Base-by-base conservation (phyloP, 2,888 invertebrate genomes). In the Urechis unicinctus region DNA sequence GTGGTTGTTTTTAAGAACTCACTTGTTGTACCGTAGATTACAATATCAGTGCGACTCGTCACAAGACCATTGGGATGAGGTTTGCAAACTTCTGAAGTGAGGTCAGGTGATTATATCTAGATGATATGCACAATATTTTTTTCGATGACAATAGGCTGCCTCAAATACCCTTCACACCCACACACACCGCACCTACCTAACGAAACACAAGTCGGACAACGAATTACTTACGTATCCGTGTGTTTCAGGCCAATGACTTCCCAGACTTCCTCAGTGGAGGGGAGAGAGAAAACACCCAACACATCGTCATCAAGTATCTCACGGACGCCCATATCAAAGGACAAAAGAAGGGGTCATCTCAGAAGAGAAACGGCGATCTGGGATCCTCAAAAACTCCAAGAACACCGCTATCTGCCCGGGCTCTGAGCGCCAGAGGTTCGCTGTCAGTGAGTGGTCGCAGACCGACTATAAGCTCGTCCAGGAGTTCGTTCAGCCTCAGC, bases 201-300 rank as follows among this genome's bases (percentile, higher is more conserved):
- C n/a, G n/a, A n/a, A n/a, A n/a, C n/a, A n/a, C n/a, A n/a, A n/a
- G n/a, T n/a, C n/a, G n/a, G n/a, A n/a, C n/a, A n/a, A n/a, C n/a
- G n/a, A n/a, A n/a, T n/a, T n/a, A n/a, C n/a, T n/a, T n/a, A n/a
- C n/a, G n/a, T n/a, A n/a, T n/a, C n/a, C n/a, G n/a, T 51, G 55
- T 48, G 9, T 60, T 64, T 6, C 67, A 75, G 75, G 67, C 72
- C 29, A 73, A 74, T 61, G 75, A 75, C 55, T 72, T 65, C 50
- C 73, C 75, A 24, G 69, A 71, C 4, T 77, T 77, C 59, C 64
- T 77, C 29, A 64, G 65, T 47, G 75, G 74, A 3, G 67, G 68
- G 55, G 74, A 75, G 57, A 63, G 70, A 55, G 61, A 67, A 46
- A 74, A 75, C 59, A 71, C 72, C 24, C 74, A 73, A 52, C 77